Base-by-base conservation (phyloP, 1,140 invertebrate genomes). In the Ostrea edulis region DNA sequence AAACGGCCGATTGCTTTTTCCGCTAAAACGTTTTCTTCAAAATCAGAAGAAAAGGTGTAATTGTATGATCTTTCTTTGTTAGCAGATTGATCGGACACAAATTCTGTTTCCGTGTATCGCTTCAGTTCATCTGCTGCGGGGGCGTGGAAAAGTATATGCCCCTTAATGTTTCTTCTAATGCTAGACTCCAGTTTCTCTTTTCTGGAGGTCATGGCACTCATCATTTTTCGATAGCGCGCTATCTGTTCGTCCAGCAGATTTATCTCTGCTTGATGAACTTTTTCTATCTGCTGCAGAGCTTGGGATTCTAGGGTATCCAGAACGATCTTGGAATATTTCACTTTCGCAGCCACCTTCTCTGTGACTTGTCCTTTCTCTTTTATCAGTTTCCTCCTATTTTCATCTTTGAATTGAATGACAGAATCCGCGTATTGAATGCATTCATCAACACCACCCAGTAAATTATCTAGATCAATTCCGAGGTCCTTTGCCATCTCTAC, bases 141-240 rank as follows among this genome's bases (percentile, higher is more conserved):
- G 11, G 68, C 68, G 29, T 71, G 68, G 22, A 29, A 71, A 71
- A 71, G 68, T 35, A 71, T 71, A 11, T 71, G 68, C 12, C 68
- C 68, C 22, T 71, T 71, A 12, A 71, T 71, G 12, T 71, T 71
- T 29, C 68, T 71, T 22, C 25, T 71, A 3, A 71, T 14, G 29
- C 68, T 71, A 25, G 68, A 25, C 8, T 71, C 68, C 22, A 71
- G 68, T 35, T 71, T 71, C 9, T 71, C 68, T 35, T 71, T 71
- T 71, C 68, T 71, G 68, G 22, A 11, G 4, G 22, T 4, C 68
- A 71, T 29, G 8, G 22, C 2, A 8, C 22, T 71, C 11, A 71
- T 35, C 68, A 71, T 71, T 71, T 71, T 71, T 71, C 68, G 22
- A 22, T 71, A 71, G 22, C 68, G 68, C 22, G 68, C 68, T 25